A percentile compares a stretch with the other conserved stretches of the same genome.
phyloP scores from a whole-genome alignment of 2,888 invertebrate genomes.

The Tigriopus californicus region DNA sequence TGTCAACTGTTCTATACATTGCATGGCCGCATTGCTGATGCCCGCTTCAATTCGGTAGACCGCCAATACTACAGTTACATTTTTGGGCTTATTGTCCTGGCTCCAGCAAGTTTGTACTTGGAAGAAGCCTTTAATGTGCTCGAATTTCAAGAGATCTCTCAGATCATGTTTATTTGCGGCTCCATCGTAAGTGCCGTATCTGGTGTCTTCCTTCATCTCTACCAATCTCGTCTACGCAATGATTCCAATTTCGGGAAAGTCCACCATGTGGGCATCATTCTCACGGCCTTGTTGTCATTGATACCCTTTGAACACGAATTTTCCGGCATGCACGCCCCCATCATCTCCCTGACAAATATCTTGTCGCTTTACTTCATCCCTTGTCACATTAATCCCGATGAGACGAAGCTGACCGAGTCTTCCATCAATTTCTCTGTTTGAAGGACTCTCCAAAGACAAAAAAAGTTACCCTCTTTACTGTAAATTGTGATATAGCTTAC shows the following conservation, averaged over 20 bases:
- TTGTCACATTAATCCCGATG: no score
- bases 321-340: neutral
- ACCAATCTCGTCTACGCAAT: neutral
- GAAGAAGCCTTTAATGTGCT: constrained; percentile 23
- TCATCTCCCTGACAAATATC: no score
- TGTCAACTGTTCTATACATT: constrained; percentile 21
- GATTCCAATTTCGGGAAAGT: neutral
- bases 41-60: constrained; percentile 22
- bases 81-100: constrained; percentile 23
- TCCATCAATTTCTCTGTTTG: no score
- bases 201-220: constrained; percentile 20
- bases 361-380: no score
- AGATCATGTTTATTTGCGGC: constrained; percentile 21
- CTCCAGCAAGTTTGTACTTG: constrained; percentile 23
- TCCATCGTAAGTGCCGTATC: constrained; percentile 22
- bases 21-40: constrained; percentile 21
- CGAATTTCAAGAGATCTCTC: constrained; percentile 22
- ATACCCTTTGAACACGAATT: neutral
- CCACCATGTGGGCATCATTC: neutral
- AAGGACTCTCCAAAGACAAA: no score
- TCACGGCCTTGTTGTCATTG: neutral
- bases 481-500: no score
- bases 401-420: no score
- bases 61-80: constrained; percentile 23
- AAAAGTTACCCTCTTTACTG: no score